phyloP scores from a whole-genome alignment of 2,888 invertebrate genomes.

The Drepana falcataria region DNA sequence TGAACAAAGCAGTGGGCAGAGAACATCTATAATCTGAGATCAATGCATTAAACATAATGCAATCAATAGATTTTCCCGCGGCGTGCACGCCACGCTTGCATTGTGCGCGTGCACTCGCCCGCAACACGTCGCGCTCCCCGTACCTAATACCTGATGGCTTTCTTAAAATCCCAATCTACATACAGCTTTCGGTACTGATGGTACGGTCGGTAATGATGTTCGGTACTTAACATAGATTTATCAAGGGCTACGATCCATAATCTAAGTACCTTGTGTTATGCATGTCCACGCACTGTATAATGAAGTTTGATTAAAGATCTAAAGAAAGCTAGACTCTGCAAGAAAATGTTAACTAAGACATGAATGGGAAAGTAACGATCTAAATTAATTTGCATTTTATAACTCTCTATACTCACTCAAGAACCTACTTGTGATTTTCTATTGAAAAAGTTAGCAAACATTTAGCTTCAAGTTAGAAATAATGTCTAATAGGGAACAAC shows the following conservation, averaged over 20 bases:
- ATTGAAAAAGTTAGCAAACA: background rate
- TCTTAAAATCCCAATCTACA: constrained; percentile 36
- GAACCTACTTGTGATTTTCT: background rate
- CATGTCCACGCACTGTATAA: background rate
- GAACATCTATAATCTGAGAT: constrained; percentile 20
- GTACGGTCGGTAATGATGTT: background rate
- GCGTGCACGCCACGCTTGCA: constrained; percentile 48
- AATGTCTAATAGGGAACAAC: background rate
- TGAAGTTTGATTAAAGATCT: background rate
- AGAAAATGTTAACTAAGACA: background rate
- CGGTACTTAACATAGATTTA: no score
- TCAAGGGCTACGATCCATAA: no score
- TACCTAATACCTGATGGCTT: constrained; percentile 53
- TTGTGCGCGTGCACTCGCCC: constrained; percentile 51
- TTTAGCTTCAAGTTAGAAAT: background rate
- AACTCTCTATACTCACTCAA: background rate
- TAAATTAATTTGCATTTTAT: background rate
- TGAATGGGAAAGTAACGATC: background rate
- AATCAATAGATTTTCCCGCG: constrained; percentile 53
- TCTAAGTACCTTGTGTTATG: no score
- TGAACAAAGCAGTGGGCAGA: constrained; percentile 17
- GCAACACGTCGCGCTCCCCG: constrained; percentile 44
- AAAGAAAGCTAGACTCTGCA: background rate
- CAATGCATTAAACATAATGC: constrained; percentile 56
- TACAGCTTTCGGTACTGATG: background rate